Evolutionary conservation across 2,888 invertebrate species (phyloP), one percentile per base, ranked within the genome.

Genomic region (Diaphora mendica): DNA sequence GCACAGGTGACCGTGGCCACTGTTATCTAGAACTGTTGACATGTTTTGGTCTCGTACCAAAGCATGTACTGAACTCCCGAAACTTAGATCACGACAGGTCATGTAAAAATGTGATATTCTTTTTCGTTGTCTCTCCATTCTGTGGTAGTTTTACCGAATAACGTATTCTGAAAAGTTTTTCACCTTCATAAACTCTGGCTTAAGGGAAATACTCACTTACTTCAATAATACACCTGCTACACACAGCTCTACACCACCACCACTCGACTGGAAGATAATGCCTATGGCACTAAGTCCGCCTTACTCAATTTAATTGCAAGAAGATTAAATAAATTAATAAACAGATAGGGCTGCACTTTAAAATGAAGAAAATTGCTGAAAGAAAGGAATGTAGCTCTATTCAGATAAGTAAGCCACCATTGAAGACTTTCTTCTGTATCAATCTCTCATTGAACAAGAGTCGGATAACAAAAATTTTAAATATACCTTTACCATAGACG

Each of bases 1-100:
- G 92, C 87, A 84, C 90, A 89, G 89, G 87, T 91, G 93, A 85
- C 93, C 94, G 86, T 91, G 84, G 79, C 64, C 72, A 48, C 66
- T 77, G 83, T 74, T 77, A 85, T 83, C 82, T 85, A 73, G 35
- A 69, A 64, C 48, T 73, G 48, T 64, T 72, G 68, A 48, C 33
- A 23, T 70, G 42, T 51, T 33, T 62, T 42, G 17, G 30, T 39
- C 11, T 39, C 39, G 39, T 30, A 30, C 9, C 42, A 66, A 62
- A 55, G 35, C 39, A 39, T 11, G 11, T 11, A 39, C 39, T 39
- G 39, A 70, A 44, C 59, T 73, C 13, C 23, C 11, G n/a, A 42
- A 59, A 7, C 62, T 26, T 26, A 30, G 42, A 33, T 44, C 13
- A 55, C 35, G 51, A 55, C 51, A 35, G 8, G 20, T 33, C 7